Conservation (phyloP, 2,113 vertebrate genomes). For the Mastomys natalensis region DNA sequence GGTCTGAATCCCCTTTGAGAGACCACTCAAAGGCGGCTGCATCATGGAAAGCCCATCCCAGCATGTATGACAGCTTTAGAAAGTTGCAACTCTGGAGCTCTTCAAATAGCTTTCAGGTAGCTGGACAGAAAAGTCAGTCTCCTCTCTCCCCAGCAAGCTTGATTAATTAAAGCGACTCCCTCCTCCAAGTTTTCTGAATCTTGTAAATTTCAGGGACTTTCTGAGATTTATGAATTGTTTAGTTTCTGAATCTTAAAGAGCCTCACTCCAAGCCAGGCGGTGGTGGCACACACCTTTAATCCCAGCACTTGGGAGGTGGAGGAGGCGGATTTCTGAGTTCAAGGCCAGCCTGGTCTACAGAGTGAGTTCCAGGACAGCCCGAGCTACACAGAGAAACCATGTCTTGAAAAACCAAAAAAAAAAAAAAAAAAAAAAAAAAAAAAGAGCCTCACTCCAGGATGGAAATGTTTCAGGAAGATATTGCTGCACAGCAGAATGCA, state of each 20-base stretch:
- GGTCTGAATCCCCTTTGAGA: too few relatives aligned
- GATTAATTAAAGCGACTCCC: neutral
- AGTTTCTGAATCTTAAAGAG: neutral
- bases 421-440: too few relatives aligned
- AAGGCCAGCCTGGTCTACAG: too few relatives aligned
- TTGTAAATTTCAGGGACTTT: neutral
- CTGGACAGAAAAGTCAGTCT: neutral
- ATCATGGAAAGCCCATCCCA: neutral
- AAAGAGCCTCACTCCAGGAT: neutral
- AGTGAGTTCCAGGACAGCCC: too few relatives aligned
- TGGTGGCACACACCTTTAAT: too few relatives aligned
- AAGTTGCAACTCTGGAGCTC: neutral
- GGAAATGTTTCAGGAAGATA: neutral
- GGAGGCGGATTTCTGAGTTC: too few relatives aligned
- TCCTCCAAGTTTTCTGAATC: neutral
- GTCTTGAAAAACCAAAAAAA: too few relatives aligned
- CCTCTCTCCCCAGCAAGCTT: neutral
- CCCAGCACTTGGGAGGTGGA: too few relatives aligned
- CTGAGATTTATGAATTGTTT: neutral
- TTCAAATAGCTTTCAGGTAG: neutral
- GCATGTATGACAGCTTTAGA: neutral
- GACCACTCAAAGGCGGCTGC: neutral
- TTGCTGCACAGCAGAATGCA: neutral
- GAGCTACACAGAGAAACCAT: too few relatives aligned
- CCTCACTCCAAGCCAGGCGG: too few relatives aligned